Percentiles rank a stretch among this genome's conserved stretches.
These are phyloP conservation scores for Petrocephalus sullivani DNA, from an alignment of 2,797 vertebrate genomes.

Conservation along the genomic window DNA sequence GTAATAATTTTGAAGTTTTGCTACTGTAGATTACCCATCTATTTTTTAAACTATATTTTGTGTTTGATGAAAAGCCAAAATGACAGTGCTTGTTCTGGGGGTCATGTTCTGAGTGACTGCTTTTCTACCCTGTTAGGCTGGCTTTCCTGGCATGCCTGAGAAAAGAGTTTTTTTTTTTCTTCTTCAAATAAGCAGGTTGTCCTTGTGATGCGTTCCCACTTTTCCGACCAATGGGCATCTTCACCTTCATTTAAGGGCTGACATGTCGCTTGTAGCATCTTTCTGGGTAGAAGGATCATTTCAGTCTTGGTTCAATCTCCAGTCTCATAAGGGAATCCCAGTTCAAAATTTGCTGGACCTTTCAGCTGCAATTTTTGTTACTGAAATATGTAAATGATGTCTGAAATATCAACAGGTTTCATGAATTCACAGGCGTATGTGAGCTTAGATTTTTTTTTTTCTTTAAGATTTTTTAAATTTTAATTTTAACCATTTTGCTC, in stretches of 20 bases:
- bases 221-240: not conserved
- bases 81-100: not conserved
- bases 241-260: not conserved
- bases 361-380: not conserved
- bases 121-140: not conserved
- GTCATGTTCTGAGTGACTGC: not conserved
- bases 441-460: not conserved
- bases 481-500: not conserved
- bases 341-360: not conserved
- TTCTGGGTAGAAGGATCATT: not conserved
- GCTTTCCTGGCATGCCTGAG: not conserved
- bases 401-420: not conserved
- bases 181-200: not conserved
- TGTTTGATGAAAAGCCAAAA: constrained; percentile 3
- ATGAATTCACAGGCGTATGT: not conserved
- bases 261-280: not conserved
- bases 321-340: not conserved
- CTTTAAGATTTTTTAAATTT: not conserved
- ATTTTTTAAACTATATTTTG: not conserved
- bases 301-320: not conserved
- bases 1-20: not conserved
- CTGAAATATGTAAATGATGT: not conserved
- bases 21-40: not conserved
- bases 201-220: too few species aligned
- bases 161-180: too few species aligned